phyloP scores from a whole-genome alignment of 1,140 invertebrate species.

The Cyrtorhinus lividipennis region DNA sequence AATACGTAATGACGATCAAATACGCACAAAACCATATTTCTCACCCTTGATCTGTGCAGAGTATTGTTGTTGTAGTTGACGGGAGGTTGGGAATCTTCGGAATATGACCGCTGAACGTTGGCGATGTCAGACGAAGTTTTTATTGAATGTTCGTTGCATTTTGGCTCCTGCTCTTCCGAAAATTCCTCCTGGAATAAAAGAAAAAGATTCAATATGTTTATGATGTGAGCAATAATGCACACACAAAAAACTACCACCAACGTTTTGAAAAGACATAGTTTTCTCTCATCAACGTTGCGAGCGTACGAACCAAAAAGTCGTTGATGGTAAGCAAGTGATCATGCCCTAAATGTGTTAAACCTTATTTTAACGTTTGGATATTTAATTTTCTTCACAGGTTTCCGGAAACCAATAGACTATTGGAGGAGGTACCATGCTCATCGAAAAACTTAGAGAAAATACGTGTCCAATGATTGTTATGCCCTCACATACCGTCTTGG shows the following conservation, averaged over 20 bases:
- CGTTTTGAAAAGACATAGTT: no score
- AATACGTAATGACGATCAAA: neutral
- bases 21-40: neutral
- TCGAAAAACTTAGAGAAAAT: no score
- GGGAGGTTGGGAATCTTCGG: neutral
- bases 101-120: neutral
- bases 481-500: conserved; percentile 32
- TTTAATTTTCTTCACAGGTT: neutral
- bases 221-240: neutral
- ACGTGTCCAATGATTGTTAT: no score
- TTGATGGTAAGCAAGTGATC: neutral
- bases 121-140: neutral
- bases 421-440: no score
- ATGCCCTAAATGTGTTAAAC: neutral
- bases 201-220: neutral
- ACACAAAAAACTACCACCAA: no score
- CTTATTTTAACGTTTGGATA: neutral
- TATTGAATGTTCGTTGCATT: neutral
- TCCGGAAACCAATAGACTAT: neutral
- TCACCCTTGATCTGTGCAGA: conserved; percentile 9
- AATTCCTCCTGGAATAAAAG: conserved; percentile 17
- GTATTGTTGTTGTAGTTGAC: neutral
- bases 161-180: neutral
- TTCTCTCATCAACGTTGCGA: no score
- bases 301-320: neutral